Evolutionary conservation across 2,113 vertebrate genomes (phyloP).

Genomic region (Marmota monax): DNA sequence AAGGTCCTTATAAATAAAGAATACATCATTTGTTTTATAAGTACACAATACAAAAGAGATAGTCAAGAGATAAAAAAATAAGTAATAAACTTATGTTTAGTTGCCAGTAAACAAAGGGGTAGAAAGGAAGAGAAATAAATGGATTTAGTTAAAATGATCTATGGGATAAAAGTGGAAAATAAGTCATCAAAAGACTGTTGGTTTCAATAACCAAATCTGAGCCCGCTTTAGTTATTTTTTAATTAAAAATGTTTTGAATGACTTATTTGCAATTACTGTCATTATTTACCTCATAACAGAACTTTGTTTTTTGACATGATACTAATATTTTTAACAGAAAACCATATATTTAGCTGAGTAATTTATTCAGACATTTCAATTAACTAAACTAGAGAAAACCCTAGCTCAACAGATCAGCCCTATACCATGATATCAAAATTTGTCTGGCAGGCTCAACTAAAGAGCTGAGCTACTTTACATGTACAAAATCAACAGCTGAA

Average conservation of each 20-base stretch:
- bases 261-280: background rate
- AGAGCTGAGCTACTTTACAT: background rate
- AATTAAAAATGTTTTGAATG: constrained; percentile 19
- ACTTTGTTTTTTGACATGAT: background rate
- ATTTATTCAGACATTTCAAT: background rate
- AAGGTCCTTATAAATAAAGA: constrained; percentile 79
- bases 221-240: background rate
- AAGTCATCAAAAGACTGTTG: background rate
- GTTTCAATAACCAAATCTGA: constrained; percentile 20
- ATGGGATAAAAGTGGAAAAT: background rate
- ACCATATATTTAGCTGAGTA: background rate
- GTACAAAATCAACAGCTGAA: constrained; percentile 26
- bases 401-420: background rate
- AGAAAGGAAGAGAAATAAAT: constrained; percentile 37
- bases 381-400: constrained; percentile 57
- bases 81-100: background rate
- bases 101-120: background rate
- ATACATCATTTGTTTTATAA: constrained; percentile 73
- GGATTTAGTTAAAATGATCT: background rate
- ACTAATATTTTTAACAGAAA: constrained; percentile 30
- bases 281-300: constrained; percentile 13
- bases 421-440: constrained; percentile 3
- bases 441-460: background rate
- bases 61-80: background rate
- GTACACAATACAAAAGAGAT: constrained; percentile 49